Evolutionary conservation across 2,888 invertebrate genomes (phyloP).

Genomic region (Harmothoe impar): DNA sequence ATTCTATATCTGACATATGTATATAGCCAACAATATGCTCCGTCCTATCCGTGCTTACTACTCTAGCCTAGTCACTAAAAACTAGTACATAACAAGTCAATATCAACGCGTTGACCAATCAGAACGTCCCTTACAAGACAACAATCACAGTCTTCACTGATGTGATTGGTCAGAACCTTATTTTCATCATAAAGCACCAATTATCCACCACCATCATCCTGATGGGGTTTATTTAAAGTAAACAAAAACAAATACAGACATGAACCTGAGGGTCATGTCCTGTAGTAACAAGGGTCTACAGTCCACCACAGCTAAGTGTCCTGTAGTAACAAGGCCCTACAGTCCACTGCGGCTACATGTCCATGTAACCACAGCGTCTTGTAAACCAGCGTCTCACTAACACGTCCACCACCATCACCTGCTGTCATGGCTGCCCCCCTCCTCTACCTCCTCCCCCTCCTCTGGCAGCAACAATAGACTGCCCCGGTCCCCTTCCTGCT

Average conservation of each 20-base stretch:
- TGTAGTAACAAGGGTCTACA: no score
- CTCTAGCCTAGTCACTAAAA: background rate
- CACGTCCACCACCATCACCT: no score
- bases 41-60: background rate
- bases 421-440: background rate
- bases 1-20: background rate
- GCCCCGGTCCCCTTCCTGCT: background rate
- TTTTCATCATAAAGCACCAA: constrained; percentile 54
- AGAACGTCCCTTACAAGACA: constrained; percentile 11
- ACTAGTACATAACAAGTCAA: constrained; percentile 33
- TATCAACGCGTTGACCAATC: constrained; percentile 46
- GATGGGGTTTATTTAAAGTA: background rate
- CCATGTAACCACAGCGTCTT: no score
- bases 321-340: no score
- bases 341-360: no score
- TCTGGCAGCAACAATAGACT: background rate
- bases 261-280: no score
- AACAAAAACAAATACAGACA: background rate
- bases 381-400: no score
- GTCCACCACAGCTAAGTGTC: no score
- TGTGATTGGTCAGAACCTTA: constrained; percentile 50
- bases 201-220: background rate
- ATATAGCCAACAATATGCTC: background rate
- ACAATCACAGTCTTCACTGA: constrained; percentile 37
- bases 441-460: background rate